Conservation (phyloP, 2,113 vertebrate genomes). For the Oriolus oriolus region DNA sequence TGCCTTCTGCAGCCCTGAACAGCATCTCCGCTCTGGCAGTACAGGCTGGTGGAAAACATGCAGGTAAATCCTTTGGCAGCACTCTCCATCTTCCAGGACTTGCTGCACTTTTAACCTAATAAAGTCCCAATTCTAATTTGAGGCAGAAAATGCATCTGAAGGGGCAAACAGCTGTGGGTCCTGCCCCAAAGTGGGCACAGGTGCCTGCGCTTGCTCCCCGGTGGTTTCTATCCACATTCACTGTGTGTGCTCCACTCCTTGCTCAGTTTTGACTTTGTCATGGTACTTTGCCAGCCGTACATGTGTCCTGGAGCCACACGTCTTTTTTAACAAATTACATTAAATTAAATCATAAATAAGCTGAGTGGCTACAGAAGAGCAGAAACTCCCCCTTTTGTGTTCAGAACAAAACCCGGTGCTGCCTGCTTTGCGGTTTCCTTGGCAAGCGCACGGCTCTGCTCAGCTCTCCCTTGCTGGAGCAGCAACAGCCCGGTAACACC, state of each 20-base stretch:
- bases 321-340: not conserved
- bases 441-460: not conserved
- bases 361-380: not conserved
- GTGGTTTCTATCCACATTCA: not conserved
- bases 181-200: not conserved
- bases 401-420: not conserved
- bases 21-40: rapidly evolving
- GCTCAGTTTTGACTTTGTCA: not conserved
- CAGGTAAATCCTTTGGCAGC: not conserved
- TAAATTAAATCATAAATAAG: not conserved
- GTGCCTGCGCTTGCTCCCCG: rapidly evolving
- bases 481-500: not conserved
- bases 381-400: not conserved
- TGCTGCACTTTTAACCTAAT: not conserved
- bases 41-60: rapidly evolving
- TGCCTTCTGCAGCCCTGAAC: not conserved
- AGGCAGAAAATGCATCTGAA: not conserved
- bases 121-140: rapidly evolving
- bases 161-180: not conserved
- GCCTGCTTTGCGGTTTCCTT: not conserved
- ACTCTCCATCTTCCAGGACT: not conserved
- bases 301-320: not conserved
- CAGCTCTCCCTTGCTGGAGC: not conserved
- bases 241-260: not conserved
- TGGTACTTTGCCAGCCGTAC: not conserved